Conservation (phyloP, 2,797 vertebrate species). For the Phalloptychus januarius region DNA sequence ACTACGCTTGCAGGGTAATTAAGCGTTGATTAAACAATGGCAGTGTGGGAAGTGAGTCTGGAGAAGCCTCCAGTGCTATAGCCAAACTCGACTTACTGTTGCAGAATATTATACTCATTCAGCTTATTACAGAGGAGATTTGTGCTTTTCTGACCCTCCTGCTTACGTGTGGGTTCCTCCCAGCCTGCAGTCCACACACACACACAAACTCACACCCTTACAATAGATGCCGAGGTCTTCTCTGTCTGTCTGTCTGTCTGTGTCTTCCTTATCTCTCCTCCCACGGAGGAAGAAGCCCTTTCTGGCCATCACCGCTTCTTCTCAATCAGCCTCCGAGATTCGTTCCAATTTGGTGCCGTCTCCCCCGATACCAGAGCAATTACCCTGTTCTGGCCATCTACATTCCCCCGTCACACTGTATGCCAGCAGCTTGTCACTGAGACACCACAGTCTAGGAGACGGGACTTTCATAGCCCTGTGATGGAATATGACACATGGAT, state of each 20-base stretch:
- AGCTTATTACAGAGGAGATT: conserved; percentile 66
- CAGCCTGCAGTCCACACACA: conserved; percentile 36
- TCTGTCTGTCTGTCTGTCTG: conserved; percentile 45
- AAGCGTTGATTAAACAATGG: conserved; percentile 67
- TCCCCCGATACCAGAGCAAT: conserved; percentile 74
- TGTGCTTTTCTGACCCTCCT: conserved; percentile 38
- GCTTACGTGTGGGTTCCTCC: conserved; percentile 42
- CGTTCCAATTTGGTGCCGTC: conserved; percentile 72
- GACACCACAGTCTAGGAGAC: conserved; percentile 36
- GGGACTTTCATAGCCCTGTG: conserved; percentile 36
- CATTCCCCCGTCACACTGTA: conserved; percentile 41
- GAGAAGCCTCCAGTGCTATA: conserved; percentile 55
- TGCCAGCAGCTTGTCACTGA: conserved; percentile 51
- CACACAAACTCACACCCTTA: conserved; percentile 34
- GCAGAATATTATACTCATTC: conserved; percentile 59
- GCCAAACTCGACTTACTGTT: conserved; percentile 44
- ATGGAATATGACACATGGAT: conserved; percentile 39
- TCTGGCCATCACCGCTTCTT: conserved; percentile 49
- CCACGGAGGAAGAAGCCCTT: conserved; percentile 56
- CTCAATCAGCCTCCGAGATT: conserved; percentile 75
- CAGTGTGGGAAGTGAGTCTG: conserved; percentile 57
- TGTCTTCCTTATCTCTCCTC: conserved; percentile 67
- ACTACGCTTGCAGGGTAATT: conserved; percentile 55
- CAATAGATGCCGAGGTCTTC: conserved; percentile 59
- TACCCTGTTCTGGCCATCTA: conserved; percentile 70